Base-by-base conservation (phyloP, 2,888 invertebrate species). In the Conops quadrifasciatus region DNA sequence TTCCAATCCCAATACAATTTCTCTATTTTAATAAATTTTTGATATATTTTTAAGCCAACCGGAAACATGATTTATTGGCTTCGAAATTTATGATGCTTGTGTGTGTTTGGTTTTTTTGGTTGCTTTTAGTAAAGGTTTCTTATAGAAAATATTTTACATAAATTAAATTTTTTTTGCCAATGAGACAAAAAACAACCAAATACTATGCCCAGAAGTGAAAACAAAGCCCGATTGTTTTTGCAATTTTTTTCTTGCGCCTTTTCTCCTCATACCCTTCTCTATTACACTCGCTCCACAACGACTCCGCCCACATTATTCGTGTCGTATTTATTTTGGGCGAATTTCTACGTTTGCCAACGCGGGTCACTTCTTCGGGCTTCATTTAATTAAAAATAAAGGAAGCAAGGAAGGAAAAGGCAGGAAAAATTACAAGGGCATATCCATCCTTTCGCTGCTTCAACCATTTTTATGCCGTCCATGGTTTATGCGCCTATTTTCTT, bases 341-440 rank as follows among this genome's bases (percentile, higher is more conserved):
- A 70, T 72, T 74, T 73, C 67, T 74, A 60, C 71, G 72, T 72
- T 78, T 77, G 75, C 72, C 75, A 82, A 80, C 68, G 24, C 62
- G 82, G 83, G 83, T 83, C 83, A 83, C 83, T 83, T 83, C 81
- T 80, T 82, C 80, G 76, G 84, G 36, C 81, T 83, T 83, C 83
- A 83, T 83, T 83, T 83, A 83, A 83, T 83, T 83, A 83, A 83
- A 83, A 83, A 80, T 9, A 36, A 78, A 78, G 74, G 78, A 79
- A 76, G 19, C 49, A 15, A 19, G 49, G 9, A 36, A 36, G 36
- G 5, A 4, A 76, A 45, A 71, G 72, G 74, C 75, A 75, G 30
- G 26, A 53, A 66, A 66, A n/a, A 21, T 58, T 49, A 43, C 66
- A 59, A 58, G 45, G 47, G 66, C 36, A 68, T 47, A 45, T 53